phyloP scores from a whole-genome alignment of 2,797 vertebrate species.

The Sebastolobus alascanus region DNA sequence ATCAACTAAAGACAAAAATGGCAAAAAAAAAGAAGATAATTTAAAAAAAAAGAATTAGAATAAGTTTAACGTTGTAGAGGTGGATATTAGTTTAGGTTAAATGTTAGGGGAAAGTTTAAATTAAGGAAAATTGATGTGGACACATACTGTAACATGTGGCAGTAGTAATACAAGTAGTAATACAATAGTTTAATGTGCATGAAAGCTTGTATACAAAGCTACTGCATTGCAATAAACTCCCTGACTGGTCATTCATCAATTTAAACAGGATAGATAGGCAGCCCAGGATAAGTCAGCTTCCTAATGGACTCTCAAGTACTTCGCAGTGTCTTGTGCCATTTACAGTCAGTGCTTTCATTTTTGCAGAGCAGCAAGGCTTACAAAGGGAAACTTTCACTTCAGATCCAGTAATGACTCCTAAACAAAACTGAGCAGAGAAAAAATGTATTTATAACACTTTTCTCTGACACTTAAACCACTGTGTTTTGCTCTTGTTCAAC shows the following conservation, averaged over 20 bases:
- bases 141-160: background rate
- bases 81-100: background rate
- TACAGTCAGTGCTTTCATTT: slow-evolving; percentile 33
- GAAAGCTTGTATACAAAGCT: slow-evolving; percentile 17
- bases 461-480: background rate
- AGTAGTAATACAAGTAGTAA: background rate
- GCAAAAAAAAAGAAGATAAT: too few relatives aligned
- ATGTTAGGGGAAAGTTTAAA: background rate
- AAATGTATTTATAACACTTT: background rate
- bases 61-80: background rate
- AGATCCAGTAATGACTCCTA: background rate
- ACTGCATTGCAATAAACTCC: slow-evolving; percentile 31
- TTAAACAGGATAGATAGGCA: slow-evolving; percentile 43
- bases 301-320: slow-evolving; percentile 33
- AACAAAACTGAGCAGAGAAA: background rate
- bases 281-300: slow-evolving; percentile 22
- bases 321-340: slow-evolving; percentile 33
- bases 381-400: background rate
- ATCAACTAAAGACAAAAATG: too few relatives aligned
- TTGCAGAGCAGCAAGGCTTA: slow-evolving; percentile 10
- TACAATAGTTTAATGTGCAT: background rate
- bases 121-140: background rate
- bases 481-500: background rate
- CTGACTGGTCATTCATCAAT: slow-evolving; percentile 44
- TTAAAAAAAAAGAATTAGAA: too few relatives aligned